Evolutionary conservation across 2,888 invertebrate species (phyloP).

Genomic region (Abrostola tripartita): DNA sequence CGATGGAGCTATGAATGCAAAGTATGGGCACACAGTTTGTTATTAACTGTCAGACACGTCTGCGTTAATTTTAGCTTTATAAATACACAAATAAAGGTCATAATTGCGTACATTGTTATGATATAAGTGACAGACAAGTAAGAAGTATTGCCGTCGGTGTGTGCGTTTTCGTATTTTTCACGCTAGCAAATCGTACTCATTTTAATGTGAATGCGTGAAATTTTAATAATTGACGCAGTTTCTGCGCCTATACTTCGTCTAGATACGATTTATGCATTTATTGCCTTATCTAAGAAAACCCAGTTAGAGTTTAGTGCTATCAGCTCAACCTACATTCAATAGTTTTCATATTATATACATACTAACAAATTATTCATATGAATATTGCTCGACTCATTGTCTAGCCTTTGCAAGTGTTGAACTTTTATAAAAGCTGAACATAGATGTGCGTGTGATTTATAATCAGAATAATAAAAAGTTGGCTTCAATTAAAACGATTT

Average conservation of each 20-base stretch:
- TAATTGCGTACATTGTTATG: constrained; percentile 12
- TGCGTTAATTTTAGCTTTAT: constrained; percentile 22
- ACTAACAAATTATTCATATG: not conserved
- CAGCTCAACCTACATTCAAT: constrained; percentile 3
- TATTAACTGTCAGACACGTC: constrained; percentile 19
- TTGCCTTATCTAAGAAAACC: constrained; percentile 40
- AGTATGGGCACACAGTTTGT: constrained; percentile 13
- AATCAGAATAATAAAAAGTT: constrained; percentile 23
- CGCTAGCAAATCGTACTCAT: constrained; percentile 41
- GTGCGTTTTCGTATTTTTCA: constrained; percentile 45
- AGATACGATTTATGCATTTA: constrained; percentile 30
- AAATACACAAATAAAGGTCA: constrained; percentile 9
- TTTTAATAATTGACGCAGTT: constrained; percentile 55
- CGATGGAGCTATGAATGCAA: constrained; percentile 30
- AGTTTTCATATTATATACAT: constrained; percentile 2
- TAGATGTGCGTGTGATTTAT: constrained; percentile 4
- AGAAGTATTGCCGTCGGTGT: constrained; percentile 24
- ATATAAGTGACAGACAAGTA: constrained; percentile 36
- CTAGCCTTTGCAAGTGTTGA: too few relatives aligned
- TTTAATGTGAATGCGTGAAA: constrained; percentile 53
- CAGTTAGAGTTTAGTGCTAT: not conserved
- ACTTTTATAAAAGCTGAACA: not conserved
- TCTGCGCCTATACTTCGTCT: constrained; percentile 14
- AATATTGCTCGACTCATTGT: not conserved
- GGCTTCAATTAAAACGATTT: constrained; percentile 69